Evolutionary conservation across 2,113 vertebrate species (phyloP), one percentile per base, ranked within the genome.

Genomic region (Ia io): DNA sequence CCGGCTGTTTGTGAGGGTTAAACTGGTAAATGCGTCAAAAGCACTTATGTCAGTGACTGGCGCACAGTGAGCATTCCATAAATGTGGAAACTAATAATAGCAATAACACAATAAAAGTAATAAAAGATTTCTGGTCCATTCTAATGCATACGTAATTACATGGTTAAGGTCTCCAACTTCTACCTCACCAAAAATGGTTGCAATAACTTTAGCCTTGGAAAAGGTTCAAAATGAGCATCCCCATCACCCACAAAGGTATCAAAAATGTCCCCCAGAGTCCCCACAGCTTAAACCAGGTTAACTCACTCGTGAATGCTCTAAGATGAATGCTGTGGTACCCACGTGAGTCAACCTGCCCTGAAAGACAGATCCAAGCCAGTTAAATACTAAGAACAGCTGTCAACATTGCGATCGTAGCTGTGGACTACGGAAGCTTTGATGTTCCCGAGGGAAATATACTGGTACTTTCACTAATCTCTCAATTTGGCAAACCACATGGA

Each of bases 171-270:
- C 35, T 79, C 79, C 40, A 74, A 87, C 74, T 87, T 67, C 63
- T 42, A 71, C 2, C 42, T 59, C 67, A 76, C 35, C 65, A 49
- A 94, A 96, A 94, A 90, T 42, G 69, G 67, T 20, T 84, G 69
- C 71, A 59, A 61, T 88, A 65, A 96, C 88, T 94, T 94, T 61
- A 77, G 35, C 61, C 32, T 82, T 82, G 61, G 94, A 44, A 67
- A 80, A 78, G 37, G 59, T 73, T 85, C 88, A 82, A 70, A 85
- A 69, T 40, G 32, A 67, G 86, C 28, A 78, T 82, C 49, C 6
- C 47, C 25, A 83, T 42, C 67, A 56, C 44, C 35, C 49, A 86
- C 67, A 56, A 44, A 63, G 61, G 25, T n/a, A 70, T 49, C 22
- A 63, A 80, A 90, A 83, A 80, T 23, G 70, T 28, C 49, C 13